Evolutionary conservation across 2,797 vertebrate species (phyloP).

Genomic region (Chelon auratus): DNA sequence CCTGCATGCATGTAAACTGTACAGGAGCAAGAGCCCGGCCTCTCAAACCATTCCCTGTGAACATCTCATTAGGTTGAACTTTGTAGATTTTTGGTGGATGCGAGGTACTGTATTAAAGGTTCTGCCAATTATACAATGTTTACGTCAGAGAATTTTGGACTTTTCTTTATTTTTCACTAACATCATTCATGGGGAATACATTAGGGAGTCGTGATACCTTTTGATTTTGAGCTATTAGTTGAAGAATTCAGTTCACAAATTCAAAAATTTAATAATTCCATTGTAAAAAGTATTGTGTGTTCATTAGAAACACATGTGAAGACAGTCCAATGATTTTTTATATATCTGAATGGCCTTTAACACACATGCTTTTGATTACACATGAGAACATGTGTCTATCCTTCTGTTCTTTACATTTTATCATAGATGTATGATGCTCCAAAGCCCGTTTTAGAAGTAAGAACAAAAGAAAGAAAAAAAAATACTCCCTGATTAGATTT

Average conservation of each 20-base stretch:
- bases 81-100: neutral
- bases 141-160: too few relatives aligned
- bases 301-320: neutral
- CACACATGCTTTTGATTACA: neutral
- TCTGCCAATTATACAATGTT: neutral
- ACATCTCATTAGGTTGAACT: neutral
- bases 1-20: neutral
- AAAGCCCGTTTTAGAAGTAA: slow-evolving; percentile 6
- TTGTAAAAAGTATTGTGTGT: neutral
- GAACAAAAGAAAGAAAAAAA: neutral
- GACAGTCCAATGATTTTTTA: slow-evolving; percentile 1
- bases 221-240: slow-evolving; percentile 17
- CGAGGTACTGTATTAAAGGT: neutral
- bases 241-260: too few relatives aligned
- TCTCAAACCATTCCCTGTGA: neutral
- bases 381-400: neutral
- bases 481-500: slow-evolving; percentile 26
- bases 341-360: neutral
- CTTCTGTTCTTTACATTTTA: neutral
- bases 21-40: neutral
- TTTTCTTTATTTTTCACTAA: neutral
- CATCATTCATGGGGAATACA: slow-evolving; percentile 5
- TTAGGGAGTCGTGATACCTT: slow-evolving; percentile 6
- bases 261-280: neutral
- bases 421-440: slow-evolving; percentile 23